Percentiles rank a stretch among this genome's conserved stretches.
phyloP scores from a whole-genome alignment of 2,113 vertebrate genomes.

The Pardalotus punctatus region DNA sequence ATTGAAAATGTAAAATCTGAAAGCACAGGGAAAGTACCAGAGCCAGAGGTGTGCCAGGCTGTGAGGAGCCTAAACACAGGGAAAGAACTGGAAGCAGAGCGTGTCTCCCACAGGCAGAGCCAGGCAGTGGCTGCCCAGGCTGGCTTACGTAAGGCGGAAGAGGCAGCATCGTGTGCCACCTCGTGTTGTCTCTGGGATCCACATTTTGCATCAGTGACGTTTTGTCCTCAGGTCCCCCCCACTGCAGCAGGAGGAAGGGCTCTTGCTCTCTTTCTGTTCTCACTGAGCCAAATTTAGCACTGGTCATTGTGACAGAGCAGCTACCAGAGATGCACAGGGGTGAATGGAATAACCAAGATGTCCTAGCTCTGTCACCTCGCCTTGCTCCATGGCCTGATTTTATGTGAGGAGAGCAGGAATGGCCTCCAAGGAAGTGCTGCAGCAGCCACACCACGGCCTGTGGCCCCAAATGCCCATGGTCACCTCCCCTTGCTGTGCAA shows the following conservation, averaged over 20 bases:
- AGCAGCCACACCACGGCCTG: not conserved
- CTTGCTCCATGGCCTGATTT: not conserved
- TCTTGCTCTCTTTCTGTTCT: not conserved
- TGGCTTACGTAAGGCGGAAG: not conserved
- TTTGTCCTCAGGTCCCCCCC: not conserved
- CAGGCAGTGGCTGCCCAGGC: not conserved
- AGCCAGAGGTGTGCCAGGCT: not conserved
- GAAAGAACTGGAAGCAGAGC: not conserved
- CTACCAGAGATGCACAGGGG: rapidly evolving
- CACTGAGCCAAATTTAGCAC: not conserved
- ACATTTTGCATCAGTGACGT: not conserved
- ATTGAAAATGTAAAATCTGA: not conserved
- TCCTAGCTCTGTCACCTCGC: not conserved
- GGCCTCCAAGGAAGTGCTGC: not conserved
- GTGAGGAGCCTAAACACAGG: not conserved
- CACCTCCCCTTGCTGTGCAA: not conserved
- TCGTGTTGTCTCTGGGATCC: not conserved
- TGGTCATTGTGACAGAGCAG: not conserved
- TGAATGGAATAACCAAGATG: not conserved
- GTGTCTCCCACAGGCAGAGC: not conserved
- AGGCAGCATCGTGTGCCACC: slow-evolving; percentile 27
- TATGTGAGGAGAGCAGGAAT: not conserved
- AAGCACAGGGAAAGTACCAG: not conserved
- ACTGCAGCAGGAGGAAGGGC: not conserved
- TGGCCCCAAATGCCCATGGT: rapidly evolving